Evolutionary conservation across 2,888 invertebrate species (phyloP), one percentile per base, ranked within the genome.

Genomic region (Andricus curvator): DNA sequence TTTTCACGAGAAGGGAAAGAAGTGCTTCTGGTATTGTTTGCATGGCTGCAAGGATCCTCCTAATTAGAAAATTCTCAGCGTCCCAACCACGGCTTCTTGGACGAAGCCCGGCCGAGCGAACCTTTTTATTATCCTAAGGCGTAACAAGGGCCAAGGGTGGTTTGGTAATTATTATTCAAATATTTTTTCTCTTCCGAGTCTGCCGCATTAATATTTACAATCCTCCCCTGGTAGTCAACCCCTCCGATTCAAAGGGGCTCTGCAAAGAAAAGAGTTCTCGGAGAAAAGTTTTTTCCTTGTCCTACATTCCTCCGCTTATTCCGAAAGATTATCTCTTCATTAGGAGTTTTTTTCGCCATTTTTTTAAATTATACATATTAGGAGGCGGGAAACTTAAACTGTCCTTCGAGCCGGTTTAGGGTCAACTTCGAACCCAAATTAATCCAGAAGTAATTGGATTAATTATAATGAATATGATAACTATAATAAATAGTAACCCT

Each of bases 111-210:
- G 70, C 70, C 48, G 41, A 66, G 51, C 78, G 56, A 77, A 77
- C 64, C 51, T 81, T 81, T 82, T 80, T 80, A 81, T 84, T 80
- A 78, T 86, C 77, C 81, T 77, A 82, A 84, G 84, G 84, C 85
- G 81, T 85, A 86, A 88, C 86, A 86, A 88, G 86, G 86, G 85
- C 80, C 80, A 84, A 84, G 86, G 86, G 84, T 85, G 83, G 80
- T 80, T 85, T 83, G 67, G 83, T 87, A 88, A 90, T 91, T 91
- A 90, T 91, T 90, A 91, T 91, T 91, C 91, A 91, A 91, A 91
- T 90, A 91, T 91, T 91, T 90, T 90, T 89, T 86, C 86, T 89
- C 88, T 87, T 81, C 85, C 83, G 80, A 81, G 82, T 80, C 82
- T 84, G 85, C 86, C 86, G 88, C 88, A 89, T 91, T 91, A 90